Evolutionary conservation across 2,113 vertebrate genomes (phyloP), one percentile per base, ranked within the genome.

Genomic region (Zosterops pallidus): DNA sequence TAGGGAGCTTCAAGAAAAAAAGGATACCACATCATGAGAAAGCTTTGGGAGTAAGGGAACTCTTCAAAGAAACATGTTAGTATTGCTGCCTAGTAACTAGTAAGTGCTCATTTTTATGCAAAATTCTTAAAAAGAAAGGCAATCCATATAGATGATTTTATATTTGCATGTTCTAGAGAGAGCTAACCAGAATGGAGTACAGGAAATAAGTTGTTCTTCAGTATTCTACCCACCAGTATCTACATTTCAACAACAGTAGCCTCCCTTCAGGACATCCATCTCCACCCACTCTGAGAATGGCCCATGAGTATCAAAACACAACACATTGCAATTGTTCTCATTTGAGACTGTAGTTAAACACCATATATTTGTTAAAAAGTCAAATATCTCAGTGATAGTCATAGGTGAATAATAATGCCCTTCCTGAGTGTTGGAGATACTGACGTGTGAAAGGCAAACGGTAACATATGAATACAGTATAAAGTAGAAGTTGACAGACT

Each of bases 1-100:
- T 6, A 23, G 15, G 14, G 28, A 72, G 6, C 22, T 78, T 86
- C 50, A 62, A 60, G 42, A n/a, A 62, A 20, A 65, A 65, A 67
- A 62, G 39, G n/a, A 57, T 39, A 44, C 1, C 6, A 29, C 0
- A 0, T 15, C 1, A 1, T 23, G 1, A 53, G 6, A 86, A 26
- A 85, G 12, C 14, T 55, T 21, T 23, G 9, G 33, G 11, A 57
- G 28, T 37, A 79, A 65, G 59, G 55, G 6, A 41, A 20, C 12
- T 56, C 31, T 88, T 62, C 20, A 68, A 55, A 42, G 15, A 70
- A 86, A 49, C 9, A 9, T 23, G 23, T 33, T 70, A 25, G 14
- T 62, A 14, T 10, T 77, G 16, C 31, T 41, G 25, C 29, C 47
- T 70, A 55, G 10, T 64, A 62, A 22, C 25, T 64, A 71, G 5